Conservation (phyloP, 2,113 vertebrate genomes). For the Microcebus jonahi region DNA sequence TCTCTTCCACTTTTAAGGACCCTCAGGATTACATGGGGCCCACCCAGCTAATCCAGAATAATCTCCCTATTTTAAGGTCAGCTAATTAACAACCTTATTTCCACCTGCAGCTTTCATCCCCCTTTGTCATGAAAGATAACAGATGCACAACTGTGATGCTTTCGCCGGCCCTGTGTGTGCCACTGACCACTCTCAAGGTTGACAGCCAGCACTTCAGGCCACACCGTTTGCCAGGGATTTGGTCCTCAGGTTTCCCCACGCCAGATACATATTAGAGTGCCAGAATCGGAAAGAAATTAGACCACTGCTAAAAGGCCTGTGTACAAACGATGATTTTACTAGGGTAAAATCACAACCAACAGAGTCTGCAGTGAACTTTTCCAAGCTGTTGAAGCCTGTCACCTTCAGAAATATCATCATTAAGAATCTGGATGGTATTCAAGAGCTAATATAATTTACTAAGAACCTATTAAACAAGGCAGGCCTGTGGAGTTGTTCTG, state of each 20-base stretch:
- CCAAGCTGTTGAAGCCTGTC: constrained; percentile 43
- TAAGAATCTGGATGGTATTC: constrained; percentile 59
- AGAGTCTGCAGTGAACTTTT: constrained; percentile 39
- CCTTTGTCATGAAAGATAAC: background rate
- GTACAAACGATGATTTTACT: constrained; percentile 23
- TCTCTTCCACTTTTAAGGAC: background rate
- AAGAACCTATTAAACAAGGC: constrained; percentile 42
- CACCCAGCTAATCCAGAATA: background rate
- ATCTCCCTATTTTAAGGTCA: background rate
- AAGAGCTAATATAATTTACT: constrained; percentile 60
- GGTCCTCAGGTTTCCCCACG: background rate
- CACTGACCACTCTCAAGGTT: background rate
- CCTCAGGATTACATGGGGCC: background rate
- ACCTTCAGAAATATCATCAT: constrained; percentile 61
- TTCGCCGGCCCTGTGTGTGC: background rate
- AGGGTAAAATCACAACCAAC: constrained; percentile 3
- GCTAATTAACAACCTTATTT: background rate
- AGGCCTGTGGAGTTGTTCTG: constrained; percentile 3
- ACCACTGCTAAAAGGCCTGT: background rate
- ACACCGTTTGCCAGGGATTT: background rate
- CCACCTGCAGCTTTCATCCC: background rate
- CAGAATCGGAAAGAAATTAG: background rate
- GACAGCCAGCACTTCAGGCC: background rate
- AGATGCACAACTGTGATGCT: background rate
- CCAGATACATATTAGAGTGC: background rate